Evolutionary conservation across 2,888 invertebrate species (phyloP), one percentile per base, ranked within the genome.

Genomic region (Pristionchus arcanus): DNA sequence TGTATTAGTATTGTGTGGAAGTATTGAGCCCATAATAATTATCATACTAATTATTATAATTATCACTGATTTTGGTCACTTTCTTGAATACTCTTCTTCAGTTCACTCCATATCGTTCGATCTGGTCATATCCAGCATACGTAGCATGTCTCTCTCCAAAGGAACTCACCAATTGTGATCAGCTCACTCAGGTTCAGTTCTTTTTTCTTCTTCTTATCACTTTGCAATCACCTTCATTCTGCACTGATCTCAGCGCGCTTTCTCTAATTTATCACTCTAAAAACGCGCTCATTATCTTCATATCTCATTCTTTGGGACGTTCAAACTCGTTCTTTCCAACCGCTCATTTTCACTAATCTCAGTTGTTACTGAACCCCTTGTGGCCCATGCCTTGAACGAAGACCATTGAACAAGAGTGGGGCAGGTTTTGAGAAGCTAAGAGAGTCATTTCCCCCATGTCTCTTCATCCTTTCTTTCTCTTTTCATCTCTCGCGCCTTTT

Each of bases 41-140:
- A n/a, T n/a, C n/a, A n/a, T n/a, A n/a, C n/a, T n/a, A n/a, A n/a
- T n/a, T n/a, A n/a, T n/a, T n/a, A n/a, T n/a, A n/a, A n/a, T n/a
- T n/a, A n/a, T n/a, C n/a, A n/a, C n/a, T n/a, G n/a, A n/a, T n/a
- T n/a, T n/a, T n/a, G n/a, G n/a, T n/a, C n/a, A n/a, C n/a, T n/a
- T n/a, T n/a, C n/a, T n/a, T 31, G 25, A 59, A 11, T 63, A 7
- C 84, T 4, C 59, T 31, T 5, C n/a, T 87, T 34, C 42, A 89
- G 89, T 89, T 28, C 42, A 89, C 89, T 59, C 89, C 89, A n/a
- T 89, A 89, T n/a, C 89, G 89, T 21, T 81, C 81, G 13, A 49
- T 89, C 28, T 89, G 89, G 89, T 81, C 81, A 1, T 59, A 66
- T 77, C 42, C 89, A 16, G 59, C 81, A 0, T 89, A 34, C 34